These are phyloP conservation scores for Sicus ferrugineus DNA, from an alignment of 2,888 invertebrate genomes.

Conservation along the genomic window DNA sequence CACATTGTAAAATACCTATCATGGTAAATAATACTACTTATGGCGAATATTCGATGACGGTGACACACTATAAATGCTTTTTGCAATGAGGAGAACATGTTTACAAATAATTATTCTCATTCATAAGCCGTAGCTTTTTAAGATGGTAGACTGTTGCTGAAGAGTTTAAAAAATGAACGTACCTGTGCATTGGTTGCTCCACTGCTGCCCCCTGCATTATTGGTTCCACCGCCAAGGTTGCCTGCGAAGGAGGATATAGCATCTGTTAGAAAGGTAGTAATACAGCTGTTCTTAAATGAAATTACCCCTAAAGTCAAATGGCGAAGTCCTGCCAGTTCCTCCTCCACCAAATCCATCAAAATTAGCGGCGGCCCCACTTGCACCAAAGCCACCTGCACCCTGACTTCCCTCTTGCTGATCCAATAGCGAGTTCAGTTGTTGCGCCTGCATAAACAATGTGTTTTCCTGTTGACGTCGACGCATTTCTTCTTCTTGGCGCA, in stretches of 20 bases:
- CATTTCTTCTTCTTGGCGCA: constrained; percentile 84
- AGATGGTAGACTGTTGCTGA: constrained; percentile 24
- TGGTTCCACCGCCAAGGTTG: constrained; percentile 44
- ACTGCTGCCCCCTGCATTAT: constrained; percentile 37
- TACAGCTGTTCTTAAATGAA: not conserved
- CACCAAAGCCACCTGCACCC: constrained; percentile 43
- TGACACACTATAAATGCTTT: not conserved
- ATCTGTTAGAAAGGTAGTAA: constrained; percentile 32
- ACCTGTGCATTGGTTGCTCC: constrained; percentile 52
- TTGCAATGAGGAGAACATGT: constrained; percentile 13
- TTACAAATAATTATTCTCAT: not conserved
- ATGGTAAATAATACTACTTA: not conserved
- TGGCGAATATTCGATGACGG: not conserved
- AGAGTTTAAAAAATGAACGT: constrained; percentile 53
- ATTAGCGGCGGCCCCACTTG: constrained; percentile 47
- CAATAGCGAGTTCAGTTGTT: constrained; percentile 71
- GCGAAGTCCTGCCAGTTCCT: constrained; percentile 52
- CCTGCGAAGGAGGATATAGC: constrained; percentile 44
- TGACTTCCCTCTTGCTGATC: constrained; percentile 72
- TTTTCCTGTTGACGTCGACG: constrained; percentile 87
- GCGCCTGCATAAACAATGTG: constrained; percentile 83
- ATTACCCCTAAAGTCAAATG: constrained; percentile 60
- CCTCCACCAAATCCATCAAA: constrained; percentile 50
- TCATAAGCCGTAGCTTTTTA: not conserved
- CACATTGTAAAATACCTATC: not conserved